Conservation (phyloP, 2,888 invertebrate genomes). For the Molorchus minor region DNA sequence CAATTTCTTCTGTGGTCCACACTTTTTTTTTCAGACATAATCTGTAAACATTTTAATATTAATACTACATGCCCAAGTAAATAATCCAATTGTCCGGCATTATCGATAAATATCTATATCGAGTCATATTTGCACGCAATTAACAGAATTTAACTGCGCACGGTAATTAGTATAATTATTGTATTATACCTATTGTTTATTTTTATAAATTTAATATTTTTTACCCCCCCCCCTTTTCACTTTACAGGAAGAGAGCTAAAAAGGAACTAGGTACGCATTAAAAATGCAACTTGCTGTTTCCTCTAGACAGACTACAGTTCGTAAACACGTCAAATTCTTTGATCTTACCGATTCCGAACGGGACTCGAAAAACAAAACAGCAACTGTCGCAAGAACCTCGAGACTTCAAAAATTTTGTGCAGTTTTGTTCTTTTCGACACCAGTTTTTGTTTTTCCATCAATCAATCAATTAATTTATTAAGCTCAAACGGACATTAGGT, state of each 20-base stretch:
- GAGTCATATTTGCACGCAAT: neutral
- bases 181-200: neutral
- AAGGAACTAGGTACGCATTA: neutral
- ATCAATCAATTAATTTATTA: no score
- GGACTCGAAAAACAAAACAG: neutral
- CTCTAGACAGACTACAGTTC: conserved; percentile 6
- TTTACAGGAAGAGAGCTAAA: neutral
- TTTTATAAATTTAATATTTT: conserved; percentile 1
- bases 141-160: neutral
- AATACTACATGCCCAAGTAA: conserved; percentile 2
- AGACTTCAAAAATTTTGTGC: conserved; percentile 6
- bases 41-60: conserved; percentile 14
- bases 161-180: neutral
- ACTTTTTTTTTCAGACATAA: conserved; percentile 13
- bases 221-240: neutral
- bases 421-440: neutral
- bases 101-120: neutral
- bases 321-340: conserved; percentile 10
- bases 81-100: conserved; percentile 1
- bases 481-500: no score
- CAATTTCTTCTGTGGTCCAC: conserved; percentile 16
- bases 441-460: neutral
- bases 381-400: conserved; percentile 7
- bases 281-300: conserved; percentile 6
- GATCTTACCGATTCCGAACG: conserved; percentile 4